Conservation (phyloP, 2,797 vertebrate species). For the Aldrovandia affinis region DNA sequence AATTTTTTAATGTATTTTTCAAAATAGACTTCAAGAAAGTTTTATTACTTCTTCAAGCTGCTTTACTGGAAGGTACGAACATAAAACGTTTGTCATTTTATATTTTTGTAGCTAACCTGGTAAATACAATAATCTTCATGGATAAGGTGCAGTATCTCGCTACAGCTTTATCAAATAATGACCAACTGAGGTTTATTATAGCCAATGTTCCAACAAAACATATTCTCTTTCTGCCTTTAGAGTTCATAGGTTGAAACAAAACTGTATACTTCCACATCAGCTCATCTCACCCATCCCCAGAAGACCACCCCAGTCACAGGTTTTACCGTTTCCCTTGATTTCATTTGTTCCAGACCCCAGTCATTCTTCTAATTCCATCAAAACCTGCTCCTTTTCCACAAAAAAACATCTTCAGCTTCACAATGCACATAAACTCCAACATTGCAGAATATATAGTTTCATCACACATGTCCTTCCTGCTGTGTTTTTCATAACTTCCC, state of each 20-base stretch:
- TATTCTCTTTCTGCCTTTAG: too few relatives aligned
- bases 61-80: not conserved
- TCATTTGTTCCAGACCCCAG: not conserved
- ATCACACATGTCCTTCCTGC: constrained; percentile 18
- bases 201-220: too few relatives aligned
- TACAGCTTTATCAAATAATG: not conserved
- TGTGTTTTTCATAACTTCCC: not conserved
- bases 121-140: not conserved
- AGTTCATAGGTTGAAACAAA: too few relatives aligned
- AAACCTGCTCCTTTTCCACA: not conserved
- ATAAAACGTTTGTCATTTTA: not conserved
- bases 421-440: not conserved
- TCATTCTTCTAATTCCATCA: not conserved
- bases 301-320: not conserved
- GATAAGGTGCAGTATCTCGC: not conserved
- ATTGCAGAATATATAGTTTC: constrained; percentile 13
- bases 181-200: not conserved
- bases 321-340: not conserved
- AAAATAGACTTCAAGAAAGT: not conserved
- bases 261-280: too few relatives aligned
- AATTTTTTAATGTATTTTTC: not conserved
- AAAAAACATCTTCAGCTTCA: not conserved
- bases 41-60: not conserved
- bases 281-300: not conserved
- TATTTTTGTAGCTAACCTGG: not conserved